Evolutionary conservation across 2,888 invertebrate species (phyloP), one percentile per base, ranked within the genome.

Genomic region (Athripsodes cinereus): DNA sequence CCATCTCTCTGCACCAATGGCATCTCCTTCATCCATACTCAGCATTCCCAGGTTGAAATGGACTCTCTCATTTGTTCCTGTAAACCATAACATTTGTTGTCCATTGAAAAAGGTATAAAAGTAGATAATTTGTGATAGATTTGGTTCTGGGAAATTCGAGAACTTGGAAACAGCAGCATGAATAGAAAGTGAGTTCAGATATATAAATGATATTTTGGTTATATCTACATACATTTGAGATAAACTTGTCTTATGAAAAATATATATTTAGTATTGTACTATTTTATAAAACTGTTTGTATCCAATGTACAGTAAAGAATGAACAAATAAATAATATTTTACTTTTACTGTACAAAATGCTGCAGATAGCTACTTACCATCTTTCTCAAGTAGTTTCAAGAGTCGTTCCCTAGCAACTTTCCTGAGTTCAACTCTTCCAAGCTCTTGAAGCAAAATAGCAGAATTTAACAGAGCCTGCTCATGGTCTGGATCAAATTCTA

Each of bases 11-110:
- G 96, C 96, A 67, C 89, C 88, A 34, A 85, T 86, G 46, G 88
- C 90, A 69, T 95, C 90, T 47, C 89, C 86, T 68, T 94, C 93
- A 72, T 97, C 96, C 95, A 96, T 96, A 46, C 95, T 90, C 48
- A 97, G 76, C 96, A 97, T 96, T 64, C 95, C 96, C 55, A 96
- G 80, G 78, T 96, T 96, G 74, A 97, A 97, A 73, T 92, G 92
- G 3, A 96, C 90, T 61, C 95, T 83, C 70, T 96, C 94, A 71
- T 96, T 96, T 59, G 85, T 86, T 1, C 86, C 80, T 84, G 26
- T 26, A 26, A 26, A 26, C 5, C 26, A 26, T 6, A 26, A 6
- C 26, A 10, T 3, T 26, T 26, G 26, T 6, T 10, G 10, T 26
- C 10, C 3, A 26, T 26, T 26, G 26, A 6, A 26, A 6, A 26